A percentile compares a stretch with the other conserved stretches of the same genome.
phyloP scores from a whole-genome alignment of 1,140 invertebrate species.

The Vollenhovia emeryi region DNA sequence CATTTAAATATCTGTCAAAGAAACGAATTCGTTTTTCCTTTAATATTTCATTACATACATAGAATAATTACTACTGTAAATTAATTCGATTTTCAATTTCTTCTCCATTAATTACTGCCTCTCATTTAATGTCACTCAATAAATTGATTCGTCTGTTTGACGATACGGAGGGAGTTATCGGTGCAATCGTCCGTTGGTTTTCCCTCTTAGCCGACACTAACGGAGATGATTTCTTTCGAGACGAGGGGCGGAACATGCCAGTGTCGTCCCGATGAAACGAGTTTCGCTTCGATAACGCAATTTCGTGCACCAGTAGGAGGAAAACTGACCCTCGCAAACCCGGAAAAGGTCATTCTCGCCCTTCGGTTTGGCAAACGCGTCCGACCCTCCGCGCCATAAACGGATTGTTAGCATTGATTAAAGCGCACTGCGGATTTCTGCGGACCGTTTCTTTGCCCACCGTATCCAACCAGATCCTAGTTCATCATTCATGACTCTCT shows the following conservation, averaged over 20 bases:
- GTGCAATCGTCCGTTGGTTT: constrained; percentile 7
- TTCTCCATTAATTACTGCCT: neutral
- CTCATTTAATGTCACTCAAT: neutral
- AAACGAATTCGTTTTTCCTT: too few species aligned
- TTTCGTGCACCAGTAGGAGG: constrained; percentile 48
- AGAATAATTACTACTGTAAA: constrained; percentile 1
- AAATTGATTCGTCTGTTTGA: constrained; percentile 9
- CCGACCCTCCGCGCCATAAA: constrained; percentile 71
- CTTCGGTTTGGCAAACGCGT: constrained; percentile 24
- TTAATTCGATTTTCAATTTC: neutral
- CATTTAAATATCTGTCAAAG: too few species aligned
- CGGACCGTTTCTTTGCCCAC: constrained; percentile 9
- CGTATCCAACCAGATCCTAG: constrained; percentile 11
- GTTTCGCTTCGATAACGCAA: constrained; percentile 61
- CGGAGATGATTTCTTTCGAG: constrained; percentile 1
- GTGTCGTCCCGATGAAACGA: constrained; percentile 15
- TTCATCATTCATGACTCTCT: constrained; percentile 13
- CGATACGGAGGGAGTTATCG: neutral
- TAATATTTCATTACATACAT: constrained; percentile 20
- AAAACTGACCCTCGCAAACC: constrained; percentile 69
- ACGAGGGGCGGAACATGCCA: neutral
- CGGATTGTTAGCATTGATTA: constrained; percentile 76
- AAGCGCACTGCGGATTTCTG: constrained; percentile 65
- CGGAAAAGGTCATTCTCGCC: constrained; percentile 54
- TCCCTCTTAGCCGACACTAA: constrained; percentile 5